Conservation (phyloP, 2,888 invertebrate genomes). For the Seladonia tumulorum region DNA sequence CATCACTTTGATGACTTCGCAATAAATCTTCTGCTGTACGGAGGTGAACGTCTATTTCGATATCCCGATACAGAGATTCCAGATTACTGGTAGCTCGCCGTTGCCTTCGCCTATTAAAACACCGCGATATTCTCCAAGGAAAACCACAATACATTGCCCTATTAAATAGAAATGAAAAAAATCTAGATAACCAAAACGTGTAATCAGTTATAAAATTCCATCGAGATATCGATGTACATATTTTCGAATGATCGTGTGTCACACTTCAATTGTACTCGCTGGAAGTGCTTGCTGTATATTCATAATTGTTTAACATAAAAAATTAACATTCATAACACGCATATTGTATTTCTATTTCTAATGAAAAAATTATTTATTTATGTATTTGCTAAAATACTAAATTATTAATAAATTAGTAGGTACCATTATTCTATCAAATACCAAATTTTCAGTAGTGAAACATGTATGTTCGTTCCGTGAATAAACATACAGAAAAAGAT, state of each 20-base stretch:
- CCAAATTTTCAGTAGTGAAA: background rate
- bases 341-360: background rate
- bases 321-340: background rate
- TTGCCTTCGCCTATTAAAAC: conserved; percentile 35
- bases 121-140: conserved; percentile 24
- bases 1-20: conserved; percentile 61
- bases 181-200: conserved; percentile 32
- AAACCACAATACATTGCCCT: background rate
- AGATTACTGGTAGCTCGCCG: conserved; percentile 47
- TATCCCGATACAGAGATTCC: conserved; percentile 65
- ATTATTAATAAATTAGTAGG: background rate
- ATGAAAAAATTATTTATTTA: background rate
- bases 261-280: background rate
- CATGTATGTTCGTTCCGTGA: too few relatives aligned
- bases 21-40: conserved; percentile 63
- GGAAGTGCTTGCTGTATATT: background rate
- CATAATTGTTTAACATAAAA: background rate
- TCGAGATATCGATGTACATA: conserved; percentile 41
- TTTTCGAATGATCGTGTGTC: conserved; percentile 6
- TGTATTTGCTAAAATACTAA: background rate
- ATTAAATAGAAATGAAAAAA: background rate
- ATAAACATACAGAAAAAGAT: too few relatives aligned
- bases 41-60: conserved; percentile 72
- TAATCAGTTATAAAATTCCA: conserved; percentile 3
- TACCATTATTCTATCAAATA: background rate